Percentiles rank a stretch among this genome's conserved stretches.
phyloP scores from a whole-genome alignment of 2,113 vertebrate species.

The Gambusia affinis region DNA sequence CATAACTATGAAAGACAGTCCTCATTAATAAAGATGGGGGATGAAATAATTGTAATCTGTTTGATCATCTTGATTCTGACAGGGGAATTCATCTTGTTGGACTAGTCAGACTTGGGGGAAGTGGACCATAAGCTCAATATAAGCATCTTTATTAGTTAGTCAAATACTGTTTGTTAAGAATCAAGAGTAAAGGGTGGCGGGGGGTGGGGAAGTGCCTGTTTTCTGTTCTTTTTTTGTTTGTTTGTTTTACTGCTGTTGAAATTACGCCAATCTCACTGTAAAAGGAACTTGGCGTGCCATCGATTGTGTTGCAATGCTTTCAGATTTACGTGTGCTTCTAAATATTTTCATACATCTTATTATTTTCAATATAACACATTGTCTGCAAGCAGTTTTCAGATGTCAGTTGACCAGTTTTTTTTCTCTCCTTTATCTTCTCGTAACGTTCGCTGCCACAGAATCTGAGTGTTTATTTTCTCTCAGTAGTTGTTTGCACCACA shows the following conservation, averaged over 20 bases:
- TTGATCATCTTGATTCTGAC: slow-evolving; percentile 86
- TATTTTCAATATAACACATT: slow-evolving; percentile 4
- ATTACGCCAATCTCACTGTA: slow-evolving; percentile 26
- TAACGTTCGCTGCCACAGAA: background rate
- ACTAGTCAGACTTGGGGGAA: slow-evolving; percentile 80
- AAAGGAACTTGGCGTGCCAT: slow-evolving; percentile 23
- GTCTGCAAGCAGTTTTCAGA: background rate
- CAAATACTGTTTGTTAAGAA: slow-evolving; percentile 64
- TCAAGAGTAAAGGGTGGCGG: background rate
- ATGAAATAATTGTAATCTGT: slow-evolving; percentile 87
- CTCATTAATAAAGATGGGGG: slow-evolving; percentile 85
- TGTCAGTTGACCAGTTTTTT: slow-evolving; percentile 8
- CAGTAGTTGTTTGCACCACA: slow-evolving; percentile 60
- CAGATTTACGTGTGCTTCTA: background rate
- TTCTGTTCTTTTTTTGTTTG: too few relatives aligned
- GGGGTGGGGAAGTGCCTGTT: background rate
- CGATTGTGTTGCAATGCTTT: slow-evolving; percentile 10
- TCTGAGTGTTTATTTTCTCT: slow-evolving; percentile 28
- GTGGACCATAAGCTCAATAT: slow-evolving; percentile 84
- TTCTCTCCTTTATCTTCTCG: background rate
- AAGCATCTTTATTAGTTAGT: slow-evolving; percentile 81
- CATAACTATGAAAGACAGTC: slow-evolving; percentile 85
- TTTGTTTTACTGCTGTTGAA: slow-evolving; percentile 18
- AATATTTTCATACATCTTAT: slow-evolving; percentile 16
- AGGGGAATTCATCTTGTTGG: slow-evolving; percentile 84